A percentile compares a stretch with the other conserved stretches of the same genome.
phyloP scores from a whole-genome alignment of 2,797 vertebrate species.

The Enteromius trimaculatus region DNA sequence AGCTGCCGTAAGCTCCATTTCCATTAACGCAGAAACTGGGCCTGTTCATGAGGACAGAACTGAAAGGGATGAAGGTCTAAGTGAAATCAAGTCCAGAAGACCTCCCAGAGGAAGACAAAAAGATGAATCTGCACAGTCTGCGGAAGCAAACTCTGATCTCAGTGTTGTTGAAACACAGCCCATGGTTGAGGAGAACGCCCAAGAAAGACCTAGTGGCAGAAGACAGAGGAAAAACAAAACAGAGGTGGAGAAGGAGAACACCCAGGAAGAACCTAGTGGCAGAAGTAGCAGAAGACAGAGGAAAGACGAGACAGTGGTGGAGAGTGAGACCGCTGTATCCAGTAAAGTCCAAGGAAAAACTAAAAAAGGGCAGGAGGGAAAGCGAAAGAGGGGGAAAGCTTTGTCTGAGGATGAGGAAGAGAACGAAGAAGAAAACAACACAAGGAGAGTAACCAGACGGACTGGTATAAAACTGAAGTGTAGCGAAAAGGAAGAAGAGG shows the following conservation, averaged over 20 bases:
- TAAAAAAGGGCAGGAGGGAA: slow-evolving; percentile 32
- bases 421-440: slow-evolving; percentile 50
- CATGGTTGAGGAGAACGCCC: not conserved
- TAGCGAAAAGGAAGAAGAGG: slow-evolving; percentile 33
- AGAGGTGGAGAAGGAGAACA: not conserved
- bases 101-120: slow-evolving; percentile 6
- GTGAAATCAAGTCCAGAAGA: slow-evolving; percentile 3
- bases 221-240: slow-evolving; percentile 17
- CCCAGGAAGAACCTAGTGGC: slow-evolving; percentile 5
- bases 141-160: slow-evolving; percentile 12
- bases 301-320: slow-evolving; percentile 18
- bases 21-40: not conserved
- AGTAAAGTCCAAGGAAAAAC: slow-evolving; percentile 13
- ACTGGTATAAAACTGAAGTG: slow-evolving; percentile 25
- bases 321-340: not conserved
- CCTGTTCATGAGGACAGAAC: slow-evolving; percentile 21
- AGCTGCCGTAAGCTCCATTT: not conserved
- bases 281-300: slow-evolving; percentile 9
- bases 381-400: slow-evolving; percentile 48
- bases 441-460: slow-evolving; percentile 23
- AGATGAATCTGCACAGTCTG: slow-evolving; percentile 9
- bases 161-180: slow-evolving; percentile 21
- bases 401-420: slow-evolving; percentile 56
- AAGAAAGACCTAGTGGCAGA: not conserved
- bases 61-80: slow-evolving; percentile 1